Evolutionary conservation across 2,113 vertebrate species (phyloP).

Genomic region (Octodon degus): DNA sequence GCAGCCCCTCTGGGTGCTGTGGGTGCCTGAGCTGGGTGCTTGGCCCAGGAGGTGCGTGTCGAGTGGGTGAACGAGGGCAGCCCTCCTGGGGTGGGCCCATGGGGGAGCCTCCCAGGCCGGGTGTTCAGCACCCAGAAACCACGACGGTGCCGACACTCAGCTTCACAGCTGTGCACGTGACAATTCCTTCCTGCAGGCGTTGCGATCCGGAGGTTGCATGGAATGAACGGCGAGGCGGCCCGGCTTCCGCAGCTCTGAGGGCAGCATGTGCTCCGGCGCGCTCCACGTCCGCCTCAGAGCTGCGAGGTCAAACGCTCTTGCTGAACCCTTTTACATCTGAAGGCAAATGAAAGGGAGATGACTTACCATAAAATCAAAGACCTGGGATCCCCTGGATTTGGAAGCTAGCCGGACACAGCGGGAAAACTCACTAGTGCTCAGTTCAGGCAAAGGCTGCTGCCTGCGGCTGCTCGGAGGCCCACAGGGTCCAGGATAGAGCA

Average conservation of each 20-base stretch:
- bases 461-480: not conserved
- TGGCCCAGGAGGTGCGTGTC: not conserved
- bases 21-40: not conserved
- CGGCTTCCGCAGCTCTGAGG: not conserved
- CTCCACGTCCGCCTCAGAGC: fast-evolving
- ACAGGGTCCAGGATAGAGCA: not conserved
- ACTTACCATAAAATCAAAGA: not conserved
- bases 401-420: not conserved
- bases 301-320: fast-evolving
- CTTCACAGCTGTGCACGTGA: fast-evolving
- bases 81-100: not conserved
- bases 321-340: not conserved
- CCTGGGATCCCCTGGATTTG: fast-evolving
- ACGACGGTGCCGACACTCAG: not conserved
- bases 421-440: not conserved
- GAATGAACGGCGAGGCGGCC: fast-evolving
- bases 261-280: fast-evolving
- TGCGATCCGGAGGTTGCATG: too few relatives aligned
- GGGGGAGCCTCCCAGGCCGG: not conserved
- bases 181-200: not conserved
- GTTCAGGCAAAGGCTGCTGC: not conserved
- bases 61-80: not conserved
- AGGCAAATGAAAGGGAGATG: not conserved
- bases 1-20: not conserved
- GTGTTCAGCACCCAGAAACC: not conserved